phyloP scores from a whole-genome alignment of 2,113 vertebrate species.

The Sinocyclocheilus rhinocerous region DNA sequence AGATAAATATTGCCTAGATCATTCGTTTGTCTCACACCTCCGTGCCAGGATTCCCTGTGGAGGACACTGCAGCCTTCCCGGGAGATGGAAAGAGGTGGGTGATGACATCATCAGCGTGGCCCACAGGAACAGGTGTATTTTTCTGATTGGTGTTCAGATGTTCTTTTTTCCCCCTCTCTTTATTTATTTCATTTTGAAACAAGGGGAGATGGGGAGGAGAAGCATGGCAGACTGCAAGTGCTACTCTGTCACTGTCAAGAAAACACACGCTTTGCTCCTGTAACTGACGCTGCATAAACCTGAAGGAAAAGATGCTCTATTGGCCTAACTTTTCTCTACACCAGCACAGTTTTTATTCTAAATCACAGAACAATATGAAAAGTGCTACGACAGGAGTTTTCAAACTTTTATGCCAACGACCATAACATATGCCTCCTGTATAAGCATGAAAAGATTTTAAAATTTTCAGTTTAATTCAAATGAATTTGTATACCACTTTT shows the following conservation, averaged over 20 bases:
- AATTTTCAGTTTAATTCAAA: neutral
- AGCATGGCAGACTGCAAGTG: constrained; percentile 19
- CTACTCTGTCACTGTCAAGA: constrained; percentile 60
- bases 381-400: neutral
- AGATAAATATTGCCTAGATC: constrained; percentile 53
- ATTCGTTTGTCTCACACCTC: constrained; percentile 44
- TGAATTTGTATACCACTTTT: neutral
- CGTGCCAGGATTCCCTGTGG: constrained; percentile 42
- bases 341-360: constrained; percentile 23
- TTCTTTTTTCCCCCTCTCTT: constrained; percentile 4
- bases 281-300: constrained; percentile 55
- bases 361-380: neutral
- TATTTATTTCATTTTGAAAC: constrained; percentile 12
- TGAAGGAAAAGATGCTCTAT: constrained; percentile 13
- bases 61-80: constrained; percentile 35
- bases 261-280: constrained; percentile 44
- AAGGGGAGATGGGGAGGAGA: constrained; percentile 28
- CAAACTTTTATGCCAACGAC: neutral
- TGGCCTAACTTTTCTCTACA: constrained; percentile 16
- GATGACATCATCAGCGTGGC: constrained; percentile 55
- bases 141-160: constrained; percentile 34
- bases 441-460: neutral
- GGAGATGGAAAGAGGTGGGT: constrained; percentile 41
- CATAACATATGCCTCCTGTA: neutral
- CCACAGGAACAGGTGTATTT: constrained; percentile 55